Percentiles rank a stretch among this genome's conserved stretches.
These are phyloP conservation scores for Erebia palarica DNA, from an alignment of 2,888 invertebrate species.

Conservation along the genomic window DNA sequence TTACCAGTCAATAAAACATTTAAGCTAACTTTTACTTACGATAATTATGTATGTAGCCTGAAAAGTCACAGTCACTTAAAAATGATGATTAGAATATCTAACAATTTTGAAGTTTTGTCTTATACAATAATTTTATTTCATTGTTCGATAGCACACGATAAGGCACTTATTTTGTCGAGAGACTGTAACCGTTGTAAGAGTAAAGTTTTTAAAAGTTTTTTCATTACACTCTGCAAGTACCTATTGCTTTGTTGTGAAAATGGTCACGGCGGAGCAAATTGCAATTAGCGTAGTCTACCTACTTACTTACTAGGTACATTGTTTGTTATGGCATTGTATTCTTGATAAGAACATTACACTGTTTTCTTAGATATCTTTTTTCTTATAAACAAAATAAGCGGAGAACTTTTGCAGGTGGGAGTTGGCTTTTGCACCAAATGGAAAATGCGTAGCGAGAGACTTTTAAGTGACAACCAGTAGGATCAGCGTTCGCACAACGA, in stretches of 20 bases:
- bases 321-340: conserved; percentile 2
- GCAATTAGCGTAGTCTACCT: conserved; percentile 46
- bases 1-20: no score
- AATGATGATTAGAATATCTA: no score
- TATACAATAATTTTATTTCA: conserved; percentile 11
- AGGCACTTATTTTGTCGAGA: conserved; percentile 32
- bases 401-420: no score
- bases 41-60: no score
- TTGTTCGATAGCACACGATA: conserved; percentile 30
- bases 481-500: no score
- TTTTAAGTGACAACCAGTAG: no score
- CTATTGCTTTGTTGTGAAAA: conserved; percentile 45
- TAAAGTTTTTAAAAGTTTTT: conserved; percentile 43
- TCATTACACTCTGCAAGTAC: conserved; percentile 43
- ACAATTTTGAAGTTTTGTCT: no score
- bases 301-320: not conserved
- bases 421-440: no score
- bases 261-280: conserved; percentile 44
- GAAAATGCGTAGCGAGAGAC: no score
- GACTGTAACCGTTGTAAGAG: conserved; percentile 36
- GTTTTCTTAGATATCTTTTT: not conserved
- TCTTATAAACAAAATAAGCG: not conserved
- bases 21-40: no score
- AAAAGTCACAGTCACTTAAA: no score
- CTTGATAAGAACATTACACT: not conserved